Conservation (phyloP, 2,797 vertebrate genomes). For the Gymnoscopelus braueri region DNA sequence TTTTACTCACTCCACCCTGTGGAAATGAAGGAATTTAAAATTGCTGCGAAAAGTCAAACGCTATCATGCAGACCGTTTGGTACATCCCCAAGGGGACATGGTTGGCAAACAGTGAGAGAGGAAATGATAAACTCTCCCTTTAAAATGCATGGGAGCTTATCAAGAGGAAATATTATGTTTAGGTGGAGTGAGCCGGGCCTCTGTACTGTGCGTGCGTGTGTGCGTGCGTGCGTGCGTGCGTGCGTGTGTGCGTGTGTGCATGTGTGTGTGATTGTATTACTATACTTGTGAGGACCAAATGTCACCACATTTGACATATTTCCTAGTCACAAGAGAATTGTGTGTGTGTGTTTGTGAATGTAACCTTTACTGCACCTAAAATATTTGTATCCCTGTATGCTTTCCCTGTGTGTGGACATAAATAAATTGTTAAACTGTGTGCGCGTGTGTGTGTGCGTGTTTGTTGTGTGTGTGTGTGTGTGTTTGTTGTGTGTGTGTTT, state of each 20-base stretch:
- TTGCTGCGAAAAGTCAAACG: too few species aligned
- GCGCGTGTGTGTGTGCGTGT: not conserved
- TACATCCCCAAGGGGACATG: not conserved
- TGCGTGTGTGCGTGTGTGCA: not conserved
- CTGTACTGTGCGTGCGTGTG: slow-evolving; percentile 1
- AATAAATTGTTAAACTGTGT: not conserved
- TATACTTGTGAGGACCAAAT: slow-evolving; percentile 6
- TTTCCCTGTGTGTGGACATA: too few species aligned
- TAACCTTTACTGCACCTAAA: too few species aligned
- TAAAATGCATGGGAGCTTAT: slow-evolving; percentile 50
- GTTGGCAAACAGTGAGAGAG: not conserved
- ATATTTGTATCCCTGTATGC: too few species aligned
- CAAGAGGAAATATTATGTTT: slow-evolving; percentile 52
- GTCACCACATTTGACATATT: too few species aligned
- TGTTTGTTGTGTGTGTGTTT: too few species aligned
- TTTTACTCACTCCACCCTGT: too few species aligned
- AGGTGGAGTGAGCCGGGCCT: slow-evolving; percentile 42
- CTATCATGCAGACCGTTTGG: not conserved
- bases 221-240: not conserved
- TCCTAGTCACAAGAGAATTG: too few species aligned
- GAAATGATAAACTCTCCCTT: slow-evolving; percentile 21
- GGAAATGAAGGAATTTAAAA: too few species aligned
- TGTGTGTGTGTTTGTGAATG: too few species aligned
- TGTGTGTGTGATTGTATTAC: slow-evolving; percentile 4
- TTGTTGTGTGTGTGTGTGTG: too few species aligned